Conservation (phyloP, 2,113 vertebrate species). For the Microcebus jonahi region DNA sequence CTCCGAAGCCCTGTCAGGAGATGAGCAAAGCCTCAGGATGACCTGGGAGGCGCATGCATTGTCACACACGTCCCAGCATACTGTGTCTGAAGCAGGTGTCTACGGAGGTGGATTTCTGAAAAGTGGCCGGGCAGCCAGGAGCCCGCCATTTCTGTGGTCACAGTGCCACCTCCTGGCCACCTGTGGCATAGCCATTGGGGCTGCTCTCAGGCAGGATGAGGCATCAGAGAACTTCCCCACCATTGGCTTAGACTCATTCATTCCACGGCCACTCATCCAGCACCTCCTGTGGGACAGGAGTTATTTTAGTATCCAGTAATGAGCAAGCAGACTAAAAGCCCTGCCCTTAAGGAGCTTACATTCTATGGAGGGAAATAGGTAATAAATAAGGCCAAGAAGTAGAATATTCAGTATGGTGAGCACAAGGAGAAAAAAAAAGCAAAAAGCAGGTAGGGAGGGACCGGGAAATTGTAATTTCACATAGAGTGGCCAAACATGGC, state of each 20-base stretch:
- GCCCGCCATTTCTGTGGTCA: slow-evolving; percentile 44
- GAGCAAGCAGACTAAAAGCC: neutral
- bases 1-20: neutral
- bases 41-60: neutral
- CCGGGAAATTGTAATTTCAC: neutral
- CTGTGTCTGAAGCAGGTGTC: neutral
- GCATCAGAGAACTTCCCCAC: neutral
- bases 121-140: neutral
- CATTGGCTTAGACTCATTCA: neutral
- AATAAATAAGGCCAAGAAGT: neutral
- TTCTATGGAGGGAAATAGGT: neutral
- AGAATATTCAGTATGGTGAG: too few relatives aligned
- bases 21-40: neutral
- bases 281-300: neutral
- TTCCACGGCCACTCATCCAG: neutral
- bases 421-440: neutral
- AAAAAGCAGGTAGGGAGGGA: neutral
- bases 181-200: neutral
- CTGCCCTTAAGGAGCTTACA: neutral
- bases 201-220: neutral
- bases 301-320: neutral
- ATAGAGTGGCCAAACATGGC: neutral
- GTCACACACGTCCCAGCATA: neutral
- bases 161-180: slow-evolving; percentile 45
- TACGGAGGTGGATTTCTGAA: neutral